A percentile compares a stretch with the other conserved stretches of the same genome.
These are phyloP conservation scores for Dryobates pubescens DNA, from an alignment of 2,797 vertebrate species.

Conservation along the genomic window DNA sequence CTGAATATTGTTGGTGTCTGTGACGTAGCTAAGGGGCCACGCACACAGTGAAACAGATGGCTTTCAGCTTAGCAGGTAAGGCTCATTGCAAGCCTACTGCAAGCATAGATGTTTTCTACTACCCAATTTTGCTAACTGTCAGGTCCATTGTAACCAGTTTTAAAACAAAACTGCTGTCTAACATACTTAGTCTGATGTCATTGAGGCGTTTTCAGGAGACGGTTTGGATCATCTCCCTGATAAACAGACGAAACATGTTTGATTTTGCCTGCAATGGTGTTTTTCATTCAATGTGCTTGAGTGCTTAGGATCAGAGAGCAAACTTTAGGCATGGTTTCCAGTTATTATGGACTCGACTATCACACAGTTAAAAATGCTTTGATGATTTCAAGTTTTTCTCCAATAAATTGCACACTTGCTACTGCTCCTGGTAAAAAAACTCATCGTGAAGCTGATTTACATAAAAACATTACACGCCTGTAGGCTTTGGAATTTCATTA, in stretches of 20 bases:
- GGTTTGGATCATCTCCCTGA: neutral
- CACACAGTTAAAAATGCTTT: conserved; percentile 4
- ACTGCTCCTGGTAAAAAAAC: conserved; percentile 14
- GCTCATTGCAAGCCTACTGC: neutral
- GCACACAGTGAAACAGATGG: neutral
- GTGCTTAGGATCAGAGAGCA: neutral
- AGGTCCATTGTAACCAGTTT: neutral
- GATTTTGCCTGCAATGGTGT: neutral
- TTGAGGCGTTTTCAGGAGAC: neutral
- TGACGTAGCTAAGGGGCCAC: neutral
- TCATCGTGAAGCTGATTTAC: conserved; percentile 35
- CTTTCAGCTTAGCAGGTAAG: neutral
- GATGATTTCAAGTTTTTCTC: conserved; percentile 10
- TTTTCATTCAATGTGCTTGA: neutral
- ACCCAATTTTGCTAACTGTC: neutral
- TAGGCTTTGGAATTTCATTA: conserved; percentile 18
- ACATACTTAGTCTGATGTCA: neutral
- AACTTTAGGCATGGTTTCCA: conserved; percentile 5
- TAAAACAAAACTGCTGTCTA: neutral
- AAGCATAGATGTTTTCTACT: neutral
- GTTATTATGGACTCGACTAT: neutral
- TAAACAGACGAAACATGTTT: neutral
- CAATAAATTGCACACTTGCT: conserved; percentile 24
- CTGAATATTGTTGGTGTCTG: neutral
- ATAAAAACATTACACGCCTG: neutral